Base-by-base conservation (phyloP, 2,113 vertebrate genomes). In the Phodopus roborovskii region DNA sequence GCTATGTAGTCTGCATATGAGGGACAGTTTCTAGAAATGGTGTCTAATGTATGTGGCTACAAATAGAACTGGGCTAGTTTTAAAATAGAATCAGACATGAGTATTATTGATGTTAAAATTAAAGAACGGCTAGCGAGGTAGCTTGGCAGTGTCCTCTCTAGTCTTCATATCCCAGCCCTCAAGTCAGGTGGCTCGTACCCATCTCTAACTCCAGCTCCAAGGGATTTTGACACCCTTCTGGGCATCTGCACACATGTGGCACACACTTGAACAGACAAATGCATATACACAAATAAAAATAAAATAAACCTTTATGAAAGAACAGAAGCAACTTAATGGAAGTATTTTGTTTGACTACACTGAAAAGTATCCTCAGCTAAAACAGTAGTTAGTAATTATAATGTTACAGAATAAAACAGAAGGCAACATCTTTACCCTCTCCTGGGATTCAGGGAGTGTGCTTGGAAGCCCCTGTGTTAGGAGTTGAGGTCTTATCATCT, bases 391-490 rank as follows among this genome's bases (percentile, higher is more conserved):
- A 62, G 81, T 10, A 83, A 84, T 48, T 74, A 26, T 17, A 75
- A 26, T 50, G 7, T 90, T 79, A 79, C 79, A 86, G 66, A 56
- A 73, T 17, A 93, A 45, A 71, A 71, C n/a, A 96, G 78, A 70
- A 53, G 10, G 22, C 10, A 87, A 56, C 33, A 45, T 62, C 33
- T 68, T 39, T 11, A 60, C 74, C 70, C 90, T 68, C n/a, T 58
- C 13, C 22, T 24, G 24, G 4, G 75, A 26, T 50, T 85, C 33
- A 33, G 28, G 58, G 28, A 13, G 8, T 87, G 7, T 58, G 2
- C 79, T 58, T 77, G 19, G 88, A 91, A 87, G 7, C 20, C 5
- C 1, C n/a, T n/a, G 16, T 62, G n/a, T 39, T 42, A 5, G 33
- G 78, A 24, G 26, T 33, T 30, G 45, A 45, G 16, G 7, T n/a